A percentile compares a stretch with the other conserved stretches of the same genome.
Conservation (phyloP, 2,113 vertebrate genomes). For the Alethe diademata region DNA sequence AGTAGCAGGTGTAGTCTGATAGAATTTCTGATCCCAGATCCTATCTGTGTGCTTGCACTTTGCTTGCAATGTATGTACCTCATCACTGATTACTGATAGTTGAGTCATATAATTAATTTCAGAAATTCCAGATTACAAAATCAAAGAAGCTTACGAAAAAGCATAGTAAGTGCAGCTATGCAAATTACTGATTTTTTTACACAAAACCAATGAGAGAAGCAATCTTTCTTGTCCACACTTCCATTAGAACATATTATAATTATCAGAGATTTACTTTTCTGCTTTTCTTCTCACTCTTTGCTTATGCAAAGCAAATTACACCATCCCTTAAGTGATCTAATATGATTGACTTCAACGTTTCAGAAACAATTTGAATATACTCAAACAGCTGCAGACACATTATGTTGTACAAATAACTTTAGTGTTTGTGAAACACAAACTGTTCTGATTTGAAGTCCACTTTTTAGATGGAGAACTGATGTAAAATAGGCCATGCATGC, state of each 20-base stretch:
- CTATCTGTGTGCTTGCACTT: not conserved
- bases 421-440: not conserved
- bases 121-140: not conserved
- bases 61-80: accelerated
- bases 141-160: not conserved
- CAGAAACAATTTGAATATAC: not conserved
- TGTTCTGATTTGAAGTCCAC: not conserved
- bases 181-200: not conserved
- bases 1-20: not conserved
- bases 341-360: not conserved
- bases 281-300: not conserved
- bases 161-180: not conserved
- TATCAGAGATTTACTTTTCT: not conserved
- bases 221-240: not conserved
- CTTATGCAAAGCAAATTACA: not conserved
- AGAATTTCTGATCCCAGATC: not conserved
- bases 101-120: not conserved
- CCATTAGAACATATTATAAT: not conserved
- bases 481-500: not conserved
- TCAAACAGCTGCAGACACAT: not conserved
- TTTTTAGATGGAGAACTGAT: not conserved
- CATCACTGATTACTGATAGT: not conserved
- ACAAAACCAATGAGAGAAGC: not conserved
- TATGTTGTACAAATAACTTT: not conserved
- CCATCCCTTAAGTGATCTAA: not conserved